These are phyloP conservation scores for Australoheros facetus DNA, from an alignment of 2,797 vertebrate species.

Conservation along the genomic window DNA sequence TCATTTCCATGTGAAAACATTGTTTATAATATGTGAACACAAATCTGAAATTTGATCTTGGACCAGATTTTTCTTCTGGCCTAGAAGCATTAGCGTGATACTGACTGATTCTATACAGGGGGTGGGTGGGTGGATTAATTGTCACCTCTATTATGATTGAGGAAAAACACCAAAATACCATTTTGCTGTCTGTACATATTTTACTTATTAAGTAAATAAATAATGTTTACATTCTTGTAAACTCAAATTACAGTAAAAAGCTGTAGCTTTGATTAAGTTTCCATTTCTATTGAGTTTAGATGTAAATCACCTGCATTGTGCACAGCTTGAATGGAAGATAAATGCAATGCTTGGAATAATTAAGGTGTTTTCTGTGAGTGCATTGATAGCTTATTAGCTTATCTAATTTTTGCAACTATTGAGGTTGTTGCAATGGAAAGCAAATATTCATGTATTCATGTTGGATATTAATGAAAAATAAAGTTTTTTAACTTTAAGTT, in stretches of 20 bases:
- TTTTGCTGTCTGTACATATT: not conserved
- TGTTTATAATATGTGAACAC: not conserved
- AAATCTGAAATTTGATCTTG: too few relatives aligned
- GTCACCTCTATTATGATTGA: conserved; percentile 16
- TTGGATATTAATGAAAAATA: conserved; percentile 37
- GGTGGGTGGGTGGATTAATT: not conserved
- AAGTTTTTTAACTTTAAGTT: conserved; percentile 20
- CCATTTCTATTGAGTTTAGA: not conserved
- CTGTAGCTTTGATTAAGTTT: conserved; percentile 11
- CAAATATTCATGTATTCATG: conserved; percentile 31
- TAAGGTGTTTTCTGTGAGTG: not conserved
- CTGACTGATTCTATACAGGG: not conserved
- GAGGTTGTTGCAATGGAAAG: conserved; percentile 14
- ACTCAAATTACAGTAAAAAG: conserved; percentile 23
- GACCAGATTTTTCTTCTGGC: not conserved
- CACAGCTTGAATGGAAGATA: not conserved
- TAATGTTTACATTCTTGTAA: conserved; percentile 63
- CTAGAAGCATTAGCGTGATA: not conserved
- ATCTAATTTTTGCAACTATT: not conserved
- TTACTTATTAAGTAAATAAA: conserved; percentile 38
- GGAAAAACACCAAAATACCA: not conserved
- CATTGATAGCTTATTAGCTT: not conserved
- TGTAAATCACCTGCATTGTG: not conserved
- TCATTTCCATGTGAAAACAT: conserved; percentile 6
- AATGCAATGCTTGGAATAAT: conserved; percentile 6